Evolutionary conservation across 2,113 vertebrate genomes (phyloP).

Genomic region (Ia io): DNA sequence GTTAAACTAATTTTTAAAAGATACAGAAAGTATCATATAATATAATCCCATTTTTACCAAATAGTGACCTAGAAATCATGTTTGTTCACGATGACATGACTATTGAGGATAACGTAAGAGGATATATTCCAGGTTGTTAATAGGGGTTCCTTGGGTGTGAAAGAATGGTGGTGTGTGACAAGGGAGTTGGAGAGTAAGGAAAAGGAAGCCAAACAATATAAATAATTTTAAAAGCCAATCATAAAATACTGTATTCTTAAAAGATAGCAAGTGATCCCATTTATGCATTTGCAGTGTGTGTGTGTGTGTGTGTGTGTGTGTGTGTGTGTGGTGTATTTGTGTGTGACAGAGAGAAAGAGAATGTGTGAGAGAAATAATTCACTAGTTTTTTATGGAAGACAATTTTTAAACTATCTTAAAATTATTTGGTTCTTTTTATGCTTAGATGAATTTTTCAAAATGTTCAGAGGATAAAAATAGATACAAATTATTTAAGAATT

Average conservation of each 20-base stretch:
- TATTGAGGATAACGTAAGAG: neutral
- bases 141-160: neutral
- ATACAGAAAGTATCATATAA: neutral
- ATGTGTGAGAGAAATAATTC: neutral
- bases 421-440: neutral
- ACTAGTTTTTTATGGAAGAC: neutral
- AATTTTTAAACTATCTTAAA: neutral
- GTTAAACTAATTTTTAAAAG: neutral
- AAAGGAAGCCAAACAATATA: neutral
- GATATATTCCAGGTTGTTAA: neutral
- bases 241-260: neutral
- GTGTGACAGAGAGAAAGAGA: neutral
- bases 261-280: neutral
- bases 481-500: constrained; percentile 1
- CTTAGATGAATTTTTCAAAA: constrained; percentile 9
- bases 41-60: neutral
- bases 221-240: neutral
- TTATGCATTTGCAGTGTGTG: neutral
- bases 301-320: neutral
- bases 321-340: neutral
- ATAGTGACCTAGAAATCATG: neutral
- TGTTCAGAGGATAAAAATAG: constrained; percentile 24
- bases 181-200: neutral
- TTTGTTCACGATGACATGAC: neutral
- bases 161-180: neutral